Base-by-base conservation (phyloP, 2,797 vertebrate species). In the Knipowitschia caucasica region DNA sequence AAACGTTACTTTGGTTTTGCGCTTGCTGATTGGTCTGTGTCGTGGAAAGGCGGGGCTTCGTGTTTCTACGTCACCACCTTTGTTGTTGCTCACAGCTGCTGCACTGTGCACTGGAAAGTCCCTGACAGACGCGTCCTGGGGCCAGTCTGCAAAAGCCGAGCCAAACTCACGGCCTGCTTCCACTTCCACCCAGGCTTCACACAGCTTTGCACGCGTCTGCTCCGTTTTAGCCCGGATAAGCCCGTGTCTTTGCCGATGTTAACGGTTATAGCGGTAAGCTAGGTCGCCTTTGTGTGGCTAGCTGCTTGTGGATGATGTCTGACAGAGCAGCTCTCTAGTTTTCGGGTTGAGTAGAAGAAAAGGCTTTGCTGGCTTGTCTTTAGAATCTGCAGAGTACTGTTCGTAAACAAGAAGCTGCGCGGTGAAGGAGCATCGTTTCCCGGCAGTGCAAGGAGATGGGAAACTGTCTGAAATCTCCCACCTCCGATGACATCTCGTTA, bases 401-500 rank as follows among this genome's bases (percentile, higher is more conserved):
- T 27, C 50, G 52, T 17, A 44, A 57, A n/a, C n/a, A n/a, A n/a
- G n/a, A 53, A 54, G 55, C 50, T 67, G 73, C 73, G 44, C 21
- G 7, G 30, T 50, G 24, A 62, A 38, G 65, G 50, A 63, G 33
- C 59, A 51, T 59, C 66, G 75, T 80, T 69, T 64, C 31, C 56
- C 46, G 42, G 55, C 75, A 64, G 68, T 50, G 77, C 75, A 68
- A 67, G 85, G 91, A 92, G 83, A 98, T 98, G 96, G 96, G 96
- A 82, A 98, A 98, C 86, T 98, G 96, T 88, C 83, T 98, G 75
- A 98, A 96, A 84, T 94, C 95, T 79, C 94, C 94, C 62, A 96
- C 95, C 76, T 96, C 94, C 71, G 96, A 98, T 89, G 96, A 98
- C 84, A 98, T 98, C 73, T 98, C 96, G 67, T 78, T 98, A 85